Evolutionary conservation across 1,140 invertebrate genomes (phyloP).

Genomic region (Trichoplusia ni): DNA sequence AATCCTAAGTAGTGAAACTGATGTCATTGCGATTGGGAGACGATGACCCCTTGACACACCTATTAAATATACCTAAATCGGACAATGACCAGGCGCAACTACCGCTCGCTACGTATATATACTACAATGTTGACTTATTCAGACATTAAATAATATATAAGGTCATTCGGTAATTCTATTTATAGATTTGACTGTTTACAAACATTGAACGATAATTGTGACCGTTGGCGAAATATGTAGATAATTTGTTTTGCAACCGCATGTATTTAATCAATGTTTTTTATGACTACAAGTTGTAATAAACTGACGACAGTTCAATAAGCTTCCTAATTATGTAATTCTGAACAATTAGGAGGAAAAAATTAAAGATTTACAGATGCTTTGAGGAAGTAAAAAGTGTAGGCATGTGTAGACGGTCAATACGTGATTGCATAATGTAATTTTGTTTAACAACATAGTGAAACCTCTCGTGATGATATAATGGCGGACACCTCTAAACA

Average conservation of each 20-base stretch:
- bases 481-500: slow-evolving; percentile 42
- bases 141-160: slow-evolving; percentile 9
- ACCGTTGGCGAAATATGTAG: neutral
- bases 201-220: neutral
- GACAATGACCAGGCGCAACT: slow-evolving; percentile 54
- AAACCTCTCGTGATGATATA: slow-evolving; percentile 70
- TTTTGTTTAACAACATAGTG: slow-evolving; percentile 77
- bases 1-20: slow-evolving; percentile 72
- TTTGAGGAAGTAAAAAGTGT: slow-evolving; percentile 57
- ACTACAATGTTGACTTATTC: slow-evolving; percentile 16
- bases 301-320: no score
- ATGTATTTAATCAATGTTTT: neutral
- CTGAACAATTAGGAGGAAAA: slow-evolving; percentile 7
- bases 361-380: slow-evolving; percentile 25
- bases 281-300: no score
- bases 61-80: slow-evolving; percentile 56
- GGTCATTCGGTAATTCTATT: slow-evolving; percentile 19
- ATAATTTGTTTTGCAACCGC: neutral
- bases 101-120: neutral
- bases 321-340: no score
- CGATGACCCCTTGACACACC: slow-evolving; percentile 77
- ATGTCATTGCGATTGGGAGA: slow-evolving; percentile 76
- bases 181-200: slow-evolving; percentile 10
- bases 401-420: slow-evolving; percentile 48
- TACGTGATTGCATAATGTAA: slow-evolving; percentile 64